Evolutionary conservation across 2,888 invertebrate genomes (phyloP).

Genomic region (Parnassius mnemosyne): DNA sequence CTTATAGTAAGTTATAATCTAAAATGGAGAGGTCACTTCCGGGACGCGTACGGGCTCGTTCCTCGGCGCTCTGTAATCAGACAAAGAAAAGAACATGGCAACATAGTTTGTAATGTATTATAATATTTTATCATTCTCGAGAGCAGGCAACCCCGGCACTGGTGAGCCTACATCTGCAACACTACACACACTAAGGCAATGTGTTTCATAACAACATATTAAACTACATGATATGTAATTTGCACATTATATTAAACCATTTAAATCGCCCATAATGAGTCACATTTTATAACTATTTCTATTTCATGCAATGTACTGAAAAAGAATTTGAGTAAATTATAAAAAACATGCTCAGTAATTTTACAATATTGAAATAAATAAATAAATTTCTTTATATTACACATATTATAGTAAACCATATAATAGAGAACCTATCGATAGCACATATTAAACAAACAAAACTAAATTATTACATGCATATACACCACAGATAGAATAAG

Average conservation of each 20-base stretch:
- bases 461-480: no score
- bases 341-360: slow-evolving; percentile 19
- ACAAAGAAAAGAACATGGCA: slow-evolving; percentile 77
- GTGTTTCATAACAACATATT: slow-evolving; percentile 38
- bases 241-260: slow-evolving; percentile 9
- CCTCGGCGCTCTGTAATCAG: slow-evolving; percentile 65
- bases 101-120: slow-evolving; percentile 47
- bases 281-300: slow-evolving; percentile 10
- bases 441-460: no score
- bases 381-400: no score
- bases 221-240: slow-evolving; percentile 11
- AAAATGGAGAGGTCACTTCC: slow-evolving; percentile 54
- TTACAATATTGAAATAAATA: not conserved
- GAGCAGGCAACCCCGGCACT: slow-evolving; percentile 62
- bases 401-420: no score
- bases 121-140: slow-evolving; percentile 42
- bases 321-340: slow-evolving; percentile 38
- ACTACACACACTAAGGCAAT: slow-evolving; percentile 70
- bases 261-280: slow-evolving; percentile 1
- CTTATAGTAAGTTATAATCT: slow-evolving; percentile 58
- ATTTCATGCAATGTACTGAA: slow-evolving; percentile 57
- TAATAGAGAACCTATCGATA: no score
- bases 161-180: slow-evolving; percentile 72
- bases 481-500: no score
- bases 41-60: slow-evolving; percentile 46